phyloP scores from a whole-genome alignment of 2,797 vertebrate genomes.

The Leucoraja ocellata region DNA sequence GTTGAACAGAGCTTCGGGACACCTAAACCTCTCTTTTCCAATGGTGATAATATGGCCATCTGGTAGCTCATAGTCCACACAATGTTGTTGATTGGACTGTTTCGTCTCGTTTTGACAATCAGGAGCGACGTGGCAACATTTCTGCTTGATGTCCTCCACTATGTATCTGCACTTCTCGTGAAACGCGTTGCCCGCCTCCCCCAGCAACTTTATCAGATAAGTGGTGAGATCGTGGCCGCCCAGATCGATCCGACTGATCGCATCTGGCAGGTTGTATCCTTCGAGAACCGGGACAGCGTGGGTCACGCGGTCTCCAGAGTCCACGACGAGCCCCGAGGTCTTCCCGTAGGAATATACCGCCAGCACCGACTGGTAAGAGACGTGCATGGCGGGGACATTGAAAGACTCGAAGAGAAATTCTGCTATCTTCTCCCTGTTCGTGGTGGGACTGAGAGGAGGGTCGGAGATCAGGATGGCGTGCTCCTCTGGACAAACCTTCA shows the following conservation, averaged over 20 bases:
- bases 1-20: constrained; percentile 50
- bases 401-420: constrained; percentile 50
- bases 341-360: constrained; percentile 48
- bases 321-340: constrained; percentile 50
- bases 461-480: constrained; percentile 51
- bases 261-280: constrained; percentile 49
- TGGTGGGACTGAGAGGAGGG: constrained; percentile 48
- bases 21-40: constrained; percentile 47
- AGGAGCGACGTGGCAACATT: constrained; percentile 45
- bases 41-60: constrained; percentile 45
- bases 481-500: constrained; percentile 42
- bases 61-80: constrained; percentile 42
- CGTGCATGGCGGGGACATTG: constrained; percentile 42
- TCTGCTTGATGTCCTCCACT: constrained; percentile 47
- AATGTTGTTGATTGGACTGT: neutral
- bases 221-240: constrained; percentile 48
- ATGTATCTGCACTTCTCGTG: constrained; percentile 35
- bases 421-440: constrained; percentile 50
- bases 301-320: constrained; percentile 45
- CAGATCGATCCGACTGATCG: constrained; percentile 48
- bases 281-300: constrained; percentile 49
- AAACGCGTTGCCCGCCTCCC: constrained; percentile 28
- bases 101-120: constrained; percentile 42
- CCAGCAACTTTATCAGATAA: constrained; percentile 47
- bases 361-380: constrained; percentile 48